Conservation (phyloP, 2,113 vertebrate species). For the Vombatus ursinus region DNA sequence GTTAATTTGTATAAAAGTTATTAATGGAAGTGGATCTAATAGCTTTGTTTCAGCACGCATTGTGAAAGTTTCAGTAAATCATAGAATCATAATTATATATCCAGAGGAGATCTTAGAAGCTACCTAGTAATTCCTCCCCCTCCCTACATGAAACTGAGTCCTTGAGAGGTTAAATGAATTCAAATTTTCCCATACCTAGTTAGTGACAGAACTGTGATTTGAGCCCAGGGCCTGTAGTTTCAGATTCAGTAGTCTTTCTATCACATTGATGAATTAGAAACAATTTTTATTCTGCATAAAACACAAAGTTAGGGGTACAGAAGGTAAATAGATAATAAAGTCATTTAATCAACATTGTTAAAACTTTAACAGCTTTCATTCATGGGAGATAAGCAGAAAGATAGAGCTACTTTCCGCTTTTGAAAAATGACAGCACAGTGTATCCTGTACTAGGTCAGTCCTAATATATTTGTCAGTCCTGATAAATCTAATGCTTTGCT, state of each 20-base stretch:
- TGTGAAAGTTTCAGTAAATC: neutral
- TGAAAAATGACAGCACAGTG: constrained; percentile 3
- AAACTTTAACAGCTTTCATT: constrained; percentile 5
- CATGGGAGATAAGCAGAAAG: neutral
- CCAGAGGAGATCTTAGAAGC: neutral
- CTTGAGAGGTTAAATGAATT: neutral
- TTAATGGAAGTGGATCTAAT: constrained; percentile 32
- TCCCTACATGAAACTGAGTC: neutral
- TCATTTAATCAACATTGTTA: neutral
- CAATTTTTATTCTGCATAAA: neutral
- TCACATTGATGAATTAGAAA: neutral
- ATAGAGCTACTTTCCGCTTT: constrained; percentile 1
- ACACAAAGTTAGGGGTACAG: neutral
- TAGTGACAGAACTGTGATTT: neutral
- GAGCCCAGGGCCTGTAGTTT: neutral
- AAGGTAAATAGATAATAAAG: neutral
- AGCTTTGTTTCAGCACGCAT: constrained; percentile 21
- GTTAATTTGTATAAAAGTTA: constrained; percentile 25
- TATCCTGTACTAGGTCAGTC: neutral
- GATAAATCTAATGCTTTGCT: constrained; percentile 6
- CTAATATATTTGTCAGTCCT: neutral
- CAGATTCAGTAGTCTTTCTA: neutral
- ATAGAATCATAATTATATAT: neutral
- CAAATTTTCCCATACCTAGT: neutral
- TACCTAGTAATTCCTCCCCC: neutral